Evolutionary conservation across 1,140 invertebrate species (phyloP).

Genomic region (Sinonovacula constricta): DNA sequence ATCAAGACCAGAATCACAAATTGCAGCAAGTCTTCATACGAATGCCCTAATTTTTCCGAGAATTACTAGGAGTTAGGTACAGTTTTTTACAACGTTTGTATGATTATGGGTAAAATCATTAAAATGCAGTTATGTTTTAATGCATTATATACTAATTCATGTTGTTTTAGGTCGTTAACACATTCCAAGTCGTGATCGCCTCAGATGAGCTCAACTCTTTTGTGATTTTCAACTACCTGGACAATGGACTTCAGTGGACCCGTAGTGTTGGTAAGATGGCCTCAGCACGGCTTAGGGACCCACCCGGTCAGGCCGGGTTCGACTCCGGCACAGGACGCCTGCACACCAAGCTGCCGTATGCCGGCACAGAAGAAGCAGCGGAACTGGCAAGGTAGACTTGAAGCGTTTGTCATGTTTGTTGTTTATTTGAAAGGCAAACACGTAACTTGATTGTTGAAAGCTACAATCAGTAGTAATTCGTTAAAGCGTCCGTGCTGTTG

Average conservation of each 20-base stretch:
- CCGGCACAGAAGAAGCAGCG: slow-evolving; percentile 91
- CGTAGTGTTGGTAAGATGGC: slow-evolving; percentile 83
- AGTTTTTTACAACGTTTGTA: not conserved
- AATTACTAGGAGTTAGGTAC: not conserved
- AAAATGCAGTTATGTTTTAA: not conserved
- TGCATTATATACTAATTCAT: slow-evolving; percentile 40
- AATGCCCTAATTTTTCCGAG: not conserved
- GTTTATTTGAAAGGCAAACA: too few relatives aligned
- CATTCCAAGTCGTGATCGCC: slow-evolving; percentile 90
- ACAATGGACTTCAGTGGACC: slow-evolving; percentile 94
- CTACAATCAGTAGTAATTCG: too few relatives aligned
- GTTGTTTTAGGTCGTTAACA: slow-evolving; percentile 83
- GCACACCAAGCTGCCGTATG: slow-evolving; percentile 85
- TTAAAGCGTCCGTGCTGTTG: too few relatives aligned
- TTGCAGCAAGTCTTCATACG: not conserved
- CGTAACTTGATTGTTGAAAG: too few relatives aligned
- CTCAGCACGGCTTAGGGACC: slow-evolving; percentile 85
- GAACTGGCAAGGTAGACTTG: slow-evolving; percentile 88
- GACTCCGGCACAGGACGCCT: slow-evolving; percentile 88
- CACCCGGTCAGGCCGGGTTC: slow-evolving; percentile 94
- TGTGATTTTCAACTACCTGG: slow-evolving; percentile 91
- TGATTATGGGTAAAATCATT: not conserved
- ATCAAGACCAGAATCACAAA: not conserved
- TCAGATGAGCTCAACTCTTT: slow-evolving; percentile 90
- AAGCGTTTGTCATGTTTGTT: too few relatives aligned